Evolutionary conservation across 2,113 vertebrate species (phyloP).

Genomic region (Sylvietta virens): DNA sequence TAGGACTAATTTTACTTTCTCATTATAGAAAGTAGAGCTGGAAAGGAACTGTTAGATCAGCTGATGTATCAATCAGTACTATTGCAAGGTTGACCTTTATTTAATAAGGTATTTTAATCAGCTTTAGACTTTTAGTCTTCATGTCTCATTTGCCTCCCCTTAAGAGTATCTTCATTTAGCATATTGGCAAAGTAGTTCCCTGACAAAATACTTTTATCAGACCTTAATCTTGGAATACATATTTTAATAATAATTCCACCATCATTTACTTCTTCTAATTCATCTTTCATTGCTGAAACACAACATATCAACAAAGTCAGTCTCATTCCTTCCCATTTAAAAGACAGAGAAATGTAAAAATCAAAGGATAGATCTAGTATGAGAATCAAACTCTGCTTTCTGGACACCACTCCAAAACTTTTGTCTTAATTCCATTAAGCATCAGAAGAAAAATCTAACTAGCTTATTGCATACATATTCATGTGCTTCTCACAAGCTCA

Average conservation of each 20-base stretch:
- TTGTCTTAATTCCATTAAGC: not conserved
- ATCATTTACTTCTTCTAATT: not conserved
- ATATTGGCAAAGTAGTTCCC: not conserved
- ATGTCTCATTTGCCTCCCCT: constrained; percentile 14
- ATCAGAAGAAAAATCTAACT: not conserved
- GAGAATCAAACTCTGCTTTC: not conserved
- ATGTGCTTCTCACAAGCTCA: not conserved
- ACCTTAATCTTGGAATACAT: not conserved
- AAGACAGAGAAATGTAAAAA: not conserved
- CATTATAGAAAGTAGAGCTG: constrained; percentile 34
- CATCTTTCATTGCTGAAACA: not conserved
- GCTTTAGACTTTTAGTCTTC: constrained; percentile 1
- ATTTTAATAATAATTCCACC: not conserved
- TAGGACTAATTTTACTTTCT: constrained; percentile 47
- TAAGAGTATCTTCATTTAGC: not conserved
- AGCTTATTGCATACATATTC: not conserved
- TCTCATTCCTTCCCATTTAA: not conserved
- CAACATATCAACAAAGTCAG: not conserved
- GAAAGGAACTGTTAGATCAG: constrained; percentile 30
- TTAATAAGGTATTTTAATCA: constrained; percentile 56
- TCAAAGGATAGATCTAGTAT: not conserved
- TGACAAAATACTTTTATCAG: not conserved
- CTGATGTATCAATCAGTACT: constrained; percentile 47
- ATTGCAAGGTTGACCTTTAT: constrained; percentile 35
- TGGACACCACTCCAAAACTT: not conserved